Conservation (phyloP, 2,797 vertebrate genomes). For the Syngnathus acus region DNA sequence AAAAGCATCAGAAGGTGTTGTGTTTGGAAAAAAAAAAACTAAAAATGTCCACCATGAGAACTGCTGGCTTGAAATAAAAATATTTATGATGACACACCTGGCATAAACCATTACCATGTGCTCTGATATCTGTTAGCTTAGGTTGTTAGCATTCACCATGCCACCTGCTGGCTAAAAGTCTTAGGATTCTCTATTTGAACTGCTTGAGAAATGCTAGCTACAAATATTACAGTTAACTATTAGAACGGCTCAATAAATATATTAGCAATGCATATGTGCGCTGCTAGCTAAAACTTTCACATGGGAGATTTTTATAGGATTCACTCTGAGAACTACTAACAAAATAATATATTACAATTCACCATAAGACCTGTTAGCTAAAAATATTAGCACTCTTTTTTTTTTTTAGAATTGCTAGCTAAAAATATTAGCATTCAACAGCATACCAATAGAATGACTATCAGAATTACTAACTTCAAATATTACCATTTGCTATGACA, state of each 20-base stretch:
- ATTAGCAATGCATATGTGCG: background rate
- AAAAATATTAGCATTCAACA: too few relatives aligned
- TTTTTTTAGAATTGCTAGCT: too few relatives aligned
- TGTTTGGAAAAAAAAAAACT: background rate
- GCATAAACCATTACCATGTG: too few relatives aligned
- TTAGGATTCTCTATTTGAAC: background rate
- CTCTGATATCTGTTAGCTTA: background rate
- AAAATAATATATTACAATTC: background rate
- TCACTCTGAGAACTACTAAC: background rate
- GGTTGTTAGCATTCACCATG: background rate
- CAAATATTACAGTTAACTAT: background rate
- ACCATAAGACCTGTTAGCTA: background rate
- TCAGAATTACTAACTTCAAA: too few relatives aligned
- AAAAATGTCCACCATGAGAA: background rate
- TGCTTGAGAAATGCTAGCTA: background rate
- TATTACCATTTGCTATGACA: background rate
- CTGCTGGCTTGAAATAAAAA: background rate
- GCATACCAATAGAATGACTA: too few relatives aligned
- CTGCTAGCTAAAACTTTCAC: background rate
- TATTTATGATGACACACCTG: background rate
- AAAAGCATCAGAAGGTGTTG: constrained; percentile 6
- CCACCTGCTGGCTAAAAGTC: background rate
- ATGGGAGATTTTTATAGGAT: background rate
- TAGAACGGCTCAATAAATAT: background rate
- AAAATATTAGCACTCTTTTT: background rate